A percentile compares a stretch with the other conserved stretches of the same genome.
These are phyloP conservation scores for Poecilia velifera DNA, from an alignment of 2,797 vertebrate genomes.

Conservation along the genomic window DNA sequence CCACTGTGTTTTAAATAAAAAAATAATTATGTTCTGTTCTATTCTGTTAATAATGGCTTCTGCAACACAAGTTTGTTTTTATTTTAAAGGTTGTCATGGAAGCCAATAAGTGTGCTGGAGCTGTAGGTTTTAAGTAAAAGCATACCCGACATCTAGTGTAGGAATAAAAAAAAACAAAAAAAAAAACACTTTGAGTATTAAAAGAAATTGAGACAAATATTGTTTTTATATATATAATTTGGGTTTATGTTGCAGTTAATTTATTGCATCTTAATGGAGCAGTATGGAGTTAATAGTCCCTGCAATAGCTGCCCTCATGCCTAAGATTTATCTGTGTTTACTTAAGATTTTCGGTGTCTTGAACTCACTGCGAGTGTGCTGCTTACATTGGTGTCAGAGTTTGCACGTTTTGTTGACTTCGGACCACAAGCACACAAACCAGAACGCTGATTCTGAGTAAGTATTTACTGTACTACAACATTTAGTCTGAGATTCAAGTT, in stretches of 20 bases:
- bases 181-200: conserved; percentile 5
- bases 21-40: not conserved
- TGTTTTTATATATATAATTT: not conserved
- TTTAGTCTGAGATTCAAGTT: conserved; percentile 26
- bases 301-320: not conserved
- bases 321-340: conserved; percentile 20
- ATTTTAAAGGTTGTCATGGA: not conserved
- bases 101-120: not conserved
- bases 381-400: conserved; percentile 42
- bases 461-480: conserved; percentile 34
- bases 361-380: conserved; percentile 11
- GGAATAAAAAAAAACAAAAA: not conserved
- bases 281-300: not conserved
- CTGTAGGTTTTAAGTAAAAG: conserved; percentile 10
- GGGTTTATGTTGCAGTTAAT: conserved; percentile 18
- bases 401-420: conserved; percentile 36
- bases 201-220: not conserved
- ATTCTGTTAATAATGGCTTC: not conserved
- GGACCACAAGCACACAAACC: conserved; percentile 39
- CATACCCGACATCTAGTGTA: conserved; percentile 2
- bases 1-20: not conserved
- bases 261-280: not conserved
- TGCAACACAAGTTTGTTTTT: not conserved
- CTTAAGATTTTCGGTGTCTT: conserved; percentile 22
- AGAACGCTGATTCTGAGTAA: conserved; percentile 25